Conservation (phyloP, 1,140 invertebrate genomes). For the Drosophila santomea region DNA sequence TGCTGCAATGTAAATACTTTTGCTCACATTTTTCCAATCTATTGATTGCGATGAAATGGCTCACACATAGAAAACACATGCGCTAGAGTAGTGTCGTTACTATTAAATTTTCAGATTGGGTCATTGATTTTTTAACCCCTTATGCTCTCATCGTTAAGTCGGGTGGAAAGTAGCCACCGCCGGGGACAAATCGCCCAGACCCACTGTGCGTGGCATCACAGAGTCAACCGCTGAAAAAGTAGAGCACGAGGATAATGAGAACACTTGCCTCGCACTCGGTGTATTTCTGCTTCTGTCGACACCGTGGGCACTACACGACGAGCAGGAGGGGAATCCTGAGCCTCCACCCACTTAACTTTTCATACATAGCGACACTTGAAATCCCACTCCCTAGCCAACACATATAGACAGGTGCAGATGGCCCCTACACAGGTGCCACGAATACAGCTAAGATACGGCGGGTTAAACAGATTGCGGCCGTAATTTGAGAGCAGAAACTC, state of each 20-base stretch:
- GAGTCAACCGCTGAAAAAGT: slow-evolving; percentile 70
- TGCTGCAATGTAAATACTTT: too few species aligned
- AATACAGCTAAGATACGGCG: slow-evolving; percentile 38
- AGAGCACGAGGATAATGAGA: slow-evolving; percentile 80
- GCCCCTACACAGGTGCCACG: slow-evolving; percentile 15
- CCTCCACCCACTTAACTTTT: slow-evolving; percentile 48
- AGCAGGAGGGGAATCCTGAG: slow-evolving; percentile 7
- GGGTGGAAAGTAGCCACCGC: slow-evolving; percentile 24
- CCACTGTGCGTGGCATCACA: slow-evolving; percentile 43
- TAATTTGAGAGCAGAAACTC: slow-evolving; percentile 81
- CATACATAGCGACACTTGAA: slow-evolving; percentile 20
- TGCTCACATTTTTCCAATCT: not conserved
- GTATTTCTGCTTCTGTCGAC: slow-evolving; percentile 27
- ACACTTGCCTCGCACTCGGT: slow-evolving; percentile 66
- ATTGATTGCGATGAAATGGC: not conserved
- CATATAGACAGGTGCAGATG: slow-evolving; percentile 62
- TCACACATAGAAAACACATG: not conserved
- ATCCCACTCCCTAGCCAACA: slow-evolving; percentile 15
- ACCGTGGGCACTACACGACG: slow-evolving; percentile 4
- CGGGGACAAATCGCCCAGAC: slow-evolving; percentile 12
- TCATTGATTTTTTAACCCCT: slow-evolving; percentile 16
- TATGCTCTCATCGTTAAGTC: not conserved
- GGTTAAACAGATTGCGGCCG: slow-evolving; percentile 81
- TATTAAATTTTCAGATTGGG: slow-evolving; percentile 18
- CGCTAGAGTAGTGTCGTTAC: not conserved